A percentile compares a stretch with the other conserved stretches of the same genome.
phyloP scores from a whole-genome alignment of 2,888 invertebrate species.

The Allolobophora icterica region DNA sequence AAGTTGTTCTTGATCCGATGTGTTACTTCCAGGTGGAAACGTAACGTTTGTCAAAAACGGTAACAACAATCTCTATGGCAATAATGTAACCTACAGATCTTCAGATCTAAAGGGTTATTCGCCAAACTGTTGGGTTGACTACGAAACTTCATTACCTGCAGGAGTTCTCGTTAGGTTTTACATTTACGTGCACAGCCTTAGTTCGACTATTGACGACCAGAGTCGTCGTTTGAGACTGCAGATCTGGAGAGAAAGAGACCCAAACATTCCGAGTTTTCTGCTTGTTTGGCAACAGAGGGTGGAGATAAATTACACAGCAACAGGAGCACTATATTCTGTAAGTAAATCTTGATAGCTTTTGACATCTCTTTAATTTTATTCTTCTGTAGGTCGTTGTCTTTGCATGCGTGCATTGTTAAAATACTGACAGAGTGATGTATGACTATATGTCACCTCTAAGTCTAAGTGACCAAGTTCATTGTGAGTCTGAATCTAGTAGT shows the following conservation, averaged over 20 bases:
- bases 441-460: too few species aligned
- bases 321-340: constrained; percentile 44
- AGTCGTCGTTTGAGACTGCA: constrained; percentile 42
- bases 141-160: constrained; percentile 40
- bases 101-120: constrained; percentile 37
- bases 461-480: too few species aligned
- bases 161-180: constrained; percentile 44
- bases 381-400: too few species aligned
- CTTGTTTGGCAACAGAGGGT: constrained; percentile 43
- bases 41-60: constrained; percentile 25
- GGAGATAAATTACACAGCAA: constrained; percentile 14
- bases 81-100: constrained; percentile 48
- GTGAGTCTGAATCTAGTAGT: too few species aligned
- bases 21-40: neutral
- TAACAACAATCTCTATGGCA: constrained; percentile 42
- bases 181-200: constrained; percentile 42
- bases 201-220: neutral
- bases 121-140: constrained; percentile 46
- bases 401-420: too few species aligned
- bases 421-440: too few species aligned
- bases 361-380: too few species aligned
- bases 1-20: neutral
- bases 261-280: constrained; percentile 31
- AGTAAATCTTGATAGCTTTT: too few species aligned
- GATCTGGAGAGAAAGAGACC: constrained; percentile 45